Evolutionary conservation across 2,113 vertebrate genomes (phyloP).

Genomic region (Choloepus hoffmanni): DNA sequence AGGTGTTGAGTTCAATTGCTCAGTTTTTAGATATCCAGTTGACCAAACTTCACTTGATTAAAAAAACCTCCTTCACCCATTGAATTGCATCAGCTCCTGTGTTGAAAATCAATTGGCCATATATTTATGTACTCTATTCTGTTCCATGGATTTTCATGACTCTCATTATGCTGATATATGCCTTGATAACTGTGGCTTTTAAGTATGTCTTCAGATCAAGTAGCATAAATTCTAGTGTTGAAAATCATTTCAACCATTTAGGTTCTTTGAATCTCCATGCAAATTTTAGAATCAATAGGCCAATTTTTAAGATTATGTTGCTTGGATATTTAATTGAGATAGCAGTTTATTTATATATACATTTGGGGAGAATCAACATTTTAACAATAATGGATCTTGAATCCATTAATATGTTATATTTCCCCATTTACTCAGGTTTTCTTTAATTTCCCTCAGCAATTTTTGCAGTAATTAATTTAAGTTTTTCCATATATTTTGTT

Average conservation of each 20-base stretch:
- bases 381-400: no score
- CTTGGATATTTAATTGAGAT: not conserved
- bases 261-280: not conserved
- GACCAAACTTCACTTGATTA: not conserved
- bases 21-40: not conserved
- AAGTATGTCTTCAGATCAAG: not conserved
- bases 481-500: no score
- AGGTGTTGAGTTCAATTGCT: not conserved
- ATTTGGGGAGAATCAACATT: not conserved
- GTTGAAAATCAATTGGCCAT: not conserved
- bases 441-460: no score
- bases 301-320: not conserved
- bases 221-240: not conserved
- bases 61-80: not conserved
- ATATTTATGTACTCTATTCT: not conserved
- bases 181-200: not conserved
- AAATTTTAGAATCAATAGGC: not conserved
- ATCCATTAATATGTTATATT: no score
- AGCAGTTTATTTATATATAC: not conserved
- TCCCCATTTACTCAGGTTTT: no score
- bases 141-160: not conserved
- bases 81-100: not conserved
- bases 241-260: not conserved
- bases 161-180: not conserved
- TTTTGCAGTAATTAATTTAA: no score